Percentiles rank a stretch among this genome's conserved stretches.
Evolutionary conservation across 2,797 vertebrate genomes (phyloP).

Genomic region (Loriculus beryllinus): DNA sequence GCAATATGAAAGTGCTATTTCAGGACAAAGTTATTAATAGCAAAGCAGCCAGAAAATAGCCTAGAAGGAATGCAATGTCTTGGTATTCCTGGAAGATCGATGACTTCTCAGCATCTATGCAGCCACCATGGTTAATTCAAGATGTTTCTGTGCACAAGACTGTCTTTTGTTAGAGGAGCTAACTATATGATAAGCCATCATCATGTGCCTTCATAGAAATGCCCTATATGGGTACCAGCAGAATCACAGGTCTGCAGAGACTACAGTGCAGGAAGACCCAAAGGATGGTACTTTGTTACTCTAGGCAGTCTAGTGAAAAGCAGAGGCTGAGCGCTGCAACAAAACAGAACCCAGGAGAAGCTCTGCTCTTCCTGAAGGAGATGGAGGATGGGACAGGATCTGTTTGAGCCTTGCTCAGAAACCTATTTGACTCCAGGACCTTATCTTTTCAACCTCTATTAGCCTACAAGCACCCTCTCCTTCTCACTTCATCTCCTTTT

Average conservation of each 20-base stretch:
- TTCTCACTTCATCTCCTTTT: not conserved
- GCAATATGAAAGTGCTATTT: slow-evolving; percentile 48
- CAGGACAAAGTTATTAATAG: slow-evolving; percentile 61
- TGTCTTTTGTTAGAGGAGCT: not conserved
- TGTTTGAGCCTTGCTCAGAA: not conserved
- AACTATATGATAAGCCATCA: not conserved
- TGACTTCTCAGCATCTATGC: not conserved
- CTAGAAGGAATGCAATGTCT: slow-evolving; percentile 45
- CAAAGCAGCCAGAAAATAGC: slow-evolving; percentile 44
- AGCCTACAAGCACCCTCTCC: not conserved
- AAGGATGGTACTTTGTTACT: not conserved
- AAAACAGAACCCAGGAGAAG: not conserved
- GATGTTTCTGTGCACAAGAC: not conserved
- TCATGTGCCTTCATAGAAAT: not conserved
- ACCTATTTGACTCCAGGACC: not conserved
- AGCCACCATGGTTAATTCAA: slow-evolving; percentile 2
- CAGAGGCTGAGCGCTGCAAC: not conserved
- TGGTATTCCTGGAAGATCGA: slow-evolving; percentile 35
- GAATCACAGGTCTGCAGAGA: not conserved
- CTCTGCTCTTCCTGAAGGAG: not conserved
- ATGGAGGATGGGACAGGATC: not conserved
- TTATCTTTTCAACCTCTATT: not conserved
- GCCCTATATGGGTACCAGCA: not conserved
- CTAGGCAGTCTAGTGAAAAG: not conserved
- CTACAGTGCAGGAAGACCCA: not conserved